phyloP scores from a whole-genome alignment of 1,140 invertebrate species.

The Periplaneta americana region DNA sequence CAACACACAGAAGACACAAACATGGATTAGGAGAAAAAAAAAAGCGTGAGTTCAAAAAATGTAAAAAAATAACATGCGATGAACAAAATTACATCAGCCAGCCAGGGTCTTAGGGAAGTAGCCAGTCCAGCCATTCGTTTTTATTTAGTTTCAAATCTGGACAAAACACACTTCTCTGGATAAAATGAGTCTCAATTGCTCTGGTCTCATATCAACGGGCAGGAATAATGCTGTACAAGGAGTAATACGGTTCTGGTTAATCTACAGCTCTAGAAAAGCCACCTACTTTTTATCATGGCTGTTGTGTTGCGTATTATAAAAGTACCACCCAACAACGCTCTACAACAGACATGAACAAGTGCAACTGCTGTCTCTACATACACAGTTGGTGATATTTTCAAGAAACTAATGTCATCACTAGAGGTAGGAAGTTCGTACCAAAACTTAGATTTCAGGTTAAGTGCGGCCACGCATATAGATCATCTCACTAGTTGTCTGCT shows the following conservation, averaged over 20 bases:
- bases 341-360: neutral
- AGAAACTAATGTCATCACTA: neutral
- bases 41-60: neutral
- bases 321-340: neutral
- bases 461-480: too few relatives aligned
- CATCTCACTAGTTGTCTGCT: too few relatives aligned
- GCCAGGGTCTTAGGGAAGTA: slow-evolving; percentile 12
- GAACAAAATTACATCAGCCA: neutral
- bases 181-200: slow-evolving; percentile 1
- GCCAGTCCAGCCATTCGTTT: slow-evolving; percentile 13
- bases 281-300: neutral
- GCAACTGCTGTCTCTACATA: neutral
- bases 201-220: slow-evolving; percentile 2
- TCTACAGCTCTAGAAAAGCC: neutral
- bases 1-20: slow-evolving; percentile 15
- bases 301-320: neutral
- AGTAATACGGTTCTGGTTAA: neutral
- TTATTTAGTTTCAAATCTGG: slow-evolving; percentile 3
- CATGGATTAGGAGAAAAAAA: slow-evolving; percentile 15
- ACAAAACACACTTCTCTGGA: neutral
- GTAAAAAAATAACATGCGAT: slow-evolving; percentile 12
- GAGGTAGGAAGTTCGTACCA: too few relatives aligned
- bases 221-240: neutral
- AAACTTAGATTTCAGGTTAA: too few relatives aligned
- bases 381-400: neutral